phyloP scores from a whole-genome alignment of 1,140 invertebrate genomes.

The Chironomus tepperi region DNA sequence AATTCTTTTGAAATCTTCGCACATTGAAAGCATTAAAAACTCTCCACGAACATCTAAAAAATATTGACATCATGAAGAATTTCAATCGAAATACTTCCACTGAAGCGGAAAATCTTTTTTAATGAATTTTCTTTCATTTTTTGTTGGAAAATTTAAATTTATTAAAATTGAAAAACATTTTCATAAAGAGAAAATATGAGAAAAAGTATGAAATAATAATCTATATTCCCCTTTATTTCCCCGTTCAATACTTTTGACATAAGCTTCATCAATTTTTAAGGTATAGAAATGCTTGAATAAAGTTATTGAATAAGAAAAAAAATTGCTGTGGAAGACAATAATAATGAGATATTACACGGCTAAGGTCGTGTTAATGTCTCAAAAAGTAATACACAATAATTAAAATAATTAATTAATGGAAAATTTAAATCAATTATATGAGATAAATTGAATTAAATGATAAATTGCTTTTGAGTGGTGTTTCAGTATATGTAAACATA shows the following conservation, averaged over 20 bases:
- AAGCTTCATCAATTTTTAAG: not conserved
- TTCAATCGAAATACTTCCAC: not conserved
- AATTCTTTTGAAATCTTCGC: not conserved
- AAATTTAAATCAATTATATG: constrained; percentile 16
- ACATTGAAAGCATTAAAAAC: constrained; percentile 20
- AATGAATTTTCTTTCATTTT: not conserved
- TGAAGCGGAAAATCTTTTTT: not conserved
- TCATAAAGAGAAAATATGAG: not conserved
- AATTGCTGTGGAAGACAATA: constrained; percentile 20
- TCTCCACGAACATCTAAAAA: constrained; percentile 5
- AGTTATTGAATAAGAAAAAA: not conserved
- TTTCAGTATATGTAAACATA: not conserved
- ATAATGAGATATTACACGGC: not conserved
- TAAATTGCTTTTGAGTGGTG: not conserved
- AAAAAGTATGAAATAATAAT: not conserved
- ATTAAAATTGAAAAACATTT: no score
- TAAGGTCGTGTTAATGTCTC: not conserved
- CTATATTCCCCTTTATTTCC: not conserved
- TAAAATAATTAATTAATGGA: not conserved
- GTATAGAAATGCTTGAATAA: not conserved
- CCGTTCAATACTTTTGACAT: constrained; percentile 5
- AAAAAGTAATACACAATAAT: not conserved
- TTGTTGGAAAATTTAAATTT: not conserved
- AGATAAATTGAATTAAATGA: not conserved
- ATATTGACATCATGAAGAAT: not conserved